Conservation (phyloP, 1,140 invertebrate species). For the Geopemphigus sp. region DNA sequence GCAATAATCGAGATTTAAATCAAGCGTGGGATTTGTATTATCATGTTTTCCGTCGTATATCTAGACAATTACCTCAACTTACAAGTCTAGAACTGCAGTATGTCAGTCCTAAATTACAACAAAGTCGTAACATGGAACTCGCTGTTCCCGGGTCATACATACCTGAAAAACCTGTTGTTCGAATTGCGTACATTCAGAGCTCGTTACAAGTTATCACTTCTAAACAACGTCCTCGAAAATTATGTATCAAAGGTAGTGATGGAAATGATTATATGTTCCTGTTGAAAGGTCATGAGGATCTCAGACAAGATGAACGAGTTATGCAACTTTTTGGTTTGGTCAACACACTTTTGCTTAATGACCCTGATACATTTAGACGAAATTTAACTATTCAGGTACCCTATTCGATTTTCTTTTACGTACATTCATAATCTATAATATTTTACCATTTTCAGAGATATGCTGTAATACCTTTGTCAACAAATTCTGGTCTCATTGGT, state of each 20-base stretch:
- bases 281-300: conserved; percentile 98
- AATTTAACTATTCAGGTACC: conserved; percentile 86
- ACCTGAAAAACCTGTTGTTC: conserved; percentile 79
- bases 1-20: conserved; percentile 86
- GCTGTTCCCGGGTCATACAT: conserved; percentile 95
- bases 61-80: conserved; percentile 86
- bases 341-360: conserved; percentile 90
- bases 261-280: conserved; percentile 98
- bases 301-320: conserved; percentile 96
- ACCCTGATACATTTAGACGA: conserved; percentile 90
- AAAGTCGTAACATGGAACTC: conserved; percentile 87
- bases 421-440: conserved; percentile 11
- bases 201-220: conserved; percentile 90
- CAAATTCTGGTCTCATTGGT: conserved; percentile 96
- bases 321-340: conserved; percentile 99
- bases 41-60: conserved; percentile 93
- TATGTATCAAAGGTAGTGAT: conserved; percentile 90
- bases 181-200: conserved; percentile 84
- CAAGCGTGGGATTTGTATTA: conserved; percentile 99
- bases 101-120: conserved; percentile 87
- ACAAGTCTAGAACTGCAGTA: conserved; percentile 90
- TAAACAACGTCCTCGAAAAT: conserved; percentile 94
- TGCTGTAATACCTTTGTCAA: conserved; percentile 95
- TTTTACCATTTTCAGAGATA: conserved; percentile 69
- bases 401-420: neutral